Percentiles rank a stretch among this genome's conserved stretches.
These are phyloP conservation scores for Pterostichus niger DNA, from an alignment of 2,888 invertebrate genomes.

Conservation along the genomic window DNA sequence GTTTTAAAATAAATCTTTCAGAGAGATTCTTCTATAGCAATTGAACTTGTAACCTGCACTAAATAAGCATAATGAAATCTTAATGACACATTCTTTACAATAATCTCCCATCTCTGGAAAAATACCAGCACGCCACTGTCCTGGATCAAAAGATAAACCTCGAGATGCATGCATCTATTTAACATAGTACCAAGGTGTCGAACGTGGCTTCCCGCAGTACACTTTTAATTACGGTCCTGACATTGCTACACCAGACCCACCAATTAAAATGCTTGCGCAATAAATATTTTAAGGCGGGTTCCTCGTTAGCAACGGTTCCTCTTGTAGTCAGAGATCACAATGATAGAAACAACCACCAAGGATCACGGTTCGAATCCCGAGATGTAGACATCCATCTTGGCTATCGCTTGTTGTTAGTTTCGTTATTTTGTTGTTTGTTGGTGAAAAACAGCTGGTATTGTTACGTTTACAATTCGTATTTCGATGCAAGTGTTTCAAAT, in stretches of 20 bases:
- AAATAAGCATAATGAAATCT: conserved; percentile 1
- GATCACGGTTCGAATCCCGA: conserved; percentile 11
- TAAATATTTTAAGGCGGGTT: conserved; percentile 73
- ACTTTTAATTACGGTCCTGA: conserved; percentile 77
- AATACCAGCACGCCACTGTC: conserved; percentile 35
- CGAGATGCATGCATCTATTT: conserved; percentile 71
- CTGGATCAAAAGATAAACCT: conserved; percentile 45
- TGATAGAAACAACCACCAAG: conserved; percentile 40
- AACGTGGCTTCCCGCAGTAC: conserved; percentile 75
- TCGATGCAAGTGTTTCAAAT: conserved; percentile 49
- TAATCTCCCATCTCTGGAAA: conserved; percentile 61
- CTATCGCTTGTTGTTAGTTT: neutral
- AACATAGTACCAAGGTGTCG: conserved; percentile 77
- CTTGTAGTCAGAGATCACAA: conserved; percentile 24
- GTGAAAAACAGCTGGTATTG: conserved; percentile 48
- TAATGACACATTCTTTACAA: conserved; percentile 32
- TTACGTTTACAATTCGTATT: conserved; percentile 27
- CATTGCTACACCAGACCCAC: conserved; percentile 76
- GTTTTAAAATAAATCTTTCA: too few species aligned
- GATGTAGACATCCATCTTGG: conserved; percentile 41
- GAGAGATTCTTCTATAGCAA: too few species aligned
- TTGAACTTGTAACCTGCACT: neutral
- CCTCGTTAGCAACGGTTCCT: conserved; percentile 48
- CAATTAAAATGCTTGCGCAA: conserved; percentile 76
- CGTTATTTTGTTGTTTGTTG: neutral